Evolutionary conservation across 2,888 invertebrate species (phyloP).

Genomic region (Drosophila nr. fundita): DNA sequence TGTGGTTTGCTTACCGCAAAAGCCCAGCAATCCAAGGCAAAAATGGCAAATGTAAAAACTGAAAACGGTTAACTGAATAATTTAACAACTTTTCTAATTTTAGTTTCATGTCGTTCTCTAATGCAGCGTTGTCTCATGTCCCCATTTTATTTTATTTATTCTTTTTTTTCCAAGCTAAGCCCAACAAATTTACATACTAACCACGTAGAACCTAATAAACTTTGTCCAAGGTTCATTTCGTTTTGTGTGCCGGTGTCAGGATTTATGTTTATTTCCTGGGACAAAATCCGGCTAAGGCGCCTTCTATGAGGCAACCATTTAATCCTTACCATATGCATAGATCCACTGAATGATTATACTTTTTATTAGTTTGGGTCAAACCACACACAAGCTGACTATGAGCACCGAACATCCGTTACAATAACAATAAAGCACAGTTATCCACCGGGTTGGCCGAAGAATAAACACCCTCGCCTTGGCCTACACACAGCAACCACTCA

Average conservation of each 20-base stretch:
- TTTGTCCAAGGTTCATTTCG: slow-evolving; percentile 66
- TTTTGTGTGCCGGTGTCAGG: slow-evolving; percentile 14
- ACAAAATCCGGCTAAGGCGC: slow-evolving; percentile 42
- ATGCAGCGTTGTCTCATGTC: slow-evolving; percentile 21
- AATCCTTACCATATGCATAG: slow-evolving; percentile 63
- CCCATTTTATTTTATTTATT: not conserved
- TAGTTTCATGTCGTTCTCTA: slow-evolving; percentile 55
- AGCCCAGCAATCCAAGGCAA: slow-evolving; percentile 13
- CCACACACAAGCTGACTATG: slow-evolving; percentile 51
- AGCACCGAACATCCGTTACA: slow-evolving; percentile 34
- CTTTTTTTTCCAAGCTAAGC: not conserved
- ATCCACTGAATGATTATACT: slow-evolving; percentile 59
- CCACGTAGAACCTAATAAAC: slow-evolving; percentile 68
- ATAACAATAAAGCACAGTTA: slow-evolving; percentile 28
- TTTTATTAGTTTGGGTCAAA: slow-evolving; percentile 79
- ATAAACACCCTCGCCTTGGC: slow-evolving; percentile 1
- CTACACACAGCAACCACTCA: not conserved
- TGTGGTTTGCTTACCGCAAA: slow-evolving; percentile 35
- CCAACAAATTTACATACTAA: slow-evolving; percentile 66
- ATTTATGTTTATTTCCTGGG: slow-evolving; percentile 9
- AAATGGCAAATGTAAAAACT: slow-evolving; percentile 16
- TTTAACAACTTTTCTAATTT: slow-evolving; percentile 77
- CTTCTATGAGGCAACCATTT: slow-evolving; percentile 64
- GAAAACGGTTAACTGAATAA: slow-evolving; percentile 68
- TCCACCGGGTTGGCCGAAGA: not conserved